These are phyloP conservation scores for Eleutherodactylus coqui DNA, from an alignment of 2,797 vertebrate genomes.

Conservation along the genomic window DNA sequence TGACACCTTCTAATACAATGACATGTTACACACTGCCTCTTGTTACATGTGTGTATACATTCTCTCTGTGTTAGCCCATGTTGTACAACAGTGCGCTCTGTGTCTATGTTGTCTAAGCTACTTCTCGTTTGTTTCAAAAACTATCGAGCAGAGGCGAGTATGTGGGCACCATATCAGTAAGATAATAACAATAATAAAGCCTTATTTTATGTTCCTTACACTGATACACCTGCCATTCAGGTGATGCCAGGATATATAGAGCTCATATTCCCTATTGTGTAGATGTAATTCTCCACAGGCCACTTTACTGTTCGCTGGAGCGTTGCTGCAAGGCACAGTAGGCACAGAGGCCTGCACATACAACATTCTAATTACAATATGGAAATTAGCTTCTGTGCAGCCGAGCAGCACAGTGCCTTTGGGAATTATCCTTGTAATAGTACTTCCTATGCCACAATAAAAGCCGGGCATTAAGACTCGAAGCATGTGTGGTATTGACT, in stretches of 20 bases:
- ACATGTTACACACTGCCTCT: not conserved
- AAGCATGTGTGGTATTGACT: slow-evolving; percentile 29
- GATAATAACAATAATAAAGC: slow-evolving; percentile 27
- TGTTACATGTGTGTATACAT: not conserved
- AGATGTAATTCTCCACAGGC: slow-evolving; percentile 57
- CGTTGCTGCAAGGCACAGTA: slow-evolving; percentile 55
- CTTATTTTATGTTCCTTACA: slow-evolving; percentile 28
- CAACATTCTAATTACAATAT: slow-evolving; percentile 63
- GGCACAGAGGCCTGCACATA: slow-evolving; percentile 56
- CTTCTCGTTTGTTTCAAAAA: not conserved
- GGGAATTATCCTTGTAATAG: slow-evolving; percentile 53
- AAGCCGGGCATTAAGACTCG: slow-evolving; percentile 36
- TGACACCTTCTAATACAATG: too few relatives aligned
- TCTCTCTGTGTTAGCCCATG: not conserved
- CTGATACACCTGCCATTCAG: slow-evolving; percentile 55
- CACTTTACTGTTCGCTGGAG: slow-evolving; percentile 61
- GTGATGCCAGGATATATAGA: slow-evolving; percentile 54
- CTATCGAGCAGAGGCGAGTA: not conserved
- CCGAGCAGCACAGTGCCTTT: slow-evolving; percentile 37
- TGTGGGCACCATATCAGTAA: slow-evolving; percentile 28
- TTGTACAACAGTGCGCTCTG: not conserved
- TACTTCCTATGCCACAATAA: slow-evolving; percentile 53
- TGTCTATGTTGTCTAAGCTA: not conserved
- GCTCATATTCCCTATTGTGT: slow-evolving; percentile 62
- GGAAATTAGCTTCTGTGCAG: slow-evolving; percentile 60